Base-by-base conservation (phyloP, 1,140 invertebrate genomes). In the Phortica variegata region DNA sequence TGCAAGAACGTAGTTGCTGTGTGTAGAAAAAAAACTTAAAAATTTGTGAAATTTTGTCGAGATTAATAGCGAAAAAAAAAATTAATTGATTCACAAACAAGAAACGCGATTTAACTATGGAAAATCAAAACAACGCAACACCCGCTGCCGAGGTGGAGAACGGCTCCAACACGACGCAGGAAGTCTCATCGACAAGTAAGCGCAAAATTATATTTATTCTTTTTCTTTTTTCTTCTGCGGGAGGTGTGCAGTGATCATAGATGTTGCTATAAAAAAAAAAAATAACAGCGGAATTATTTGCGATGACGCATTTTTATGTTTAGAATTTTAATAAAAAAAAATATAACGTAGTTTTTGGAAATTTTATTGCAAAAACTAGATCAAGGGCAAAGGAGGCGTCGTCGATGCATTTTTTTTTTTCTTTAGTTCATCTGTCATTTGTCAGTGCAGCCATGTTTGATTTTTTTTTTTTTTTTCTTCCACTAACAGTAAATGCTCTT, bases 161-260 rank as follows among this genome's bases (percentile, higher is more conserved):
- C 50, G 60, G 62, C 49, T 53, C 56, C 50, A 57, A 49, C 63
- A 57, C 69, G 51, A 70, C 62, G 59, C 62, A 65, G 54, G 70
- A 73, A 65, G 70, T 73, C 49, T 73, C 70, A 42, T 73, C 70
- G 58, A 73, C 70, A 73, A 73, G 70, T 73, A 73, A 73, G 70
- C 46, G 12, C 7, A 15, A 15, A 18, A 43, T 5, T 43, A 8
- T 21, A 15, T 47, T 7, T 6, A 26, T 39, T 47, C 29, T 21
- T 33, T 37, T 46, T 36, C 15, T 46, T 47, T 37, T 34, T 20
- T 47, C 18, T 21, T 73, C 43, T 54, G 42, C 38, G 47, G 34
- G 36, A 38, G 31, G 43, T 44, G 37, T 45, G 31, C 16, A 29
- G 31, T 38, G 45, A 48, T 49, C 47, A 45, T 45, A 38, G 42